A percentile compares a stretch with the other conserved stretches of the same genome.
These are phyloP conservation scores for Synanthedon myopaeformis DNA, from an alignment of 2,888 invertebrate species.

Conservation along the genomic window DNA sequence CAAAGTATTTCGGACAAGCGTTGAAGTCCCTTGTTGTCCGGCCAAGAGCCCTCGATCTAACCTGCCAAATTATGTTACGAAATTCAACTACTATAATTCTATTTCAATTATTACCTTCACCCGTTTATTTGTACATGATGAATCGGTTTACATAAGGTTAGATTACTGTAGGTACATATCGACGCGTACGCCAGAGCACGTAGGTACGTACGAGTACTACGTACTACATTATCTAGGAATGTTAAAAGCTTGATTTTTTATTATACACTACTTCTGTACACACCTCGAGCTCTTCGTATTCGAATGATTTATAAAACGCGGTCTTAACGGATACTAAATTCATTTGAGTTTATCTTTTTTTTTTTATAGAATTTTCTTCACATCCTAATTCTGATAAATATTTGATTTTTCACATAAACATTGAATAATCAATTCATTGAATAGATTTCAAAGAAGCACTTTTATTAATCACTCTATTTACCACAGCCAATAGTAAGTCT, in stretches of 20 bases:
- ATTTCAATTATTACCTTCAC: constrained; percentile 69
- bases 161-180: constrained; percentile 16
- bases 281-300: not conserved
- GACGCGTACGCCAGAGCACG: constrained; percentile 20
- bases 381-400: too few relatives aligned
- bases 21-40: constrained; percentile 34
- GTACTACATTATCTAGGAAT: constrained; percentile 59
- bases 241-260: constrained; percentile 56
- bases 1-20: constrained; percentile 16
- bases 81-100: constrained; percentile 63
- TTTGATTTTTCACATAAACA: too few relatives aligned
- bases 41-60: constrained; percentile 31
- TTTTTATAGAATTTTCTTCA: too few relatives aligned
- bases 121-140: constrained; percentile 66
- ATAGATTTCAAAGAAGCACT: too few relatives aligned
- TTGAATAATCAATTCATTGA: too few relatives aligned
- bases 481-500: too few relatives aligned
- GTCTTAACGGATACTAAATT: too few relatives aligned
- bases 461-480: too few relatives aligned
- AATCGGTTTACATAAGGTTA: constrained; percentile 38
- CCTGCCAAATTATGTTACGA: constrained; percentile 39
- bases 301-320: not conserved
- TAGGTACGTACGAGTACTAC: too few relatives aligned
- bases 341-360: too few relatives aligned
- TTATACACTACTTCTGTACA: constrained; percentile 17